Evolutionary conservation across 2,888 invertebrate genomes (phyloP), one percentile per base, ranked within the genome.

Genomic region (Heterodera filipjevi): DNA sequence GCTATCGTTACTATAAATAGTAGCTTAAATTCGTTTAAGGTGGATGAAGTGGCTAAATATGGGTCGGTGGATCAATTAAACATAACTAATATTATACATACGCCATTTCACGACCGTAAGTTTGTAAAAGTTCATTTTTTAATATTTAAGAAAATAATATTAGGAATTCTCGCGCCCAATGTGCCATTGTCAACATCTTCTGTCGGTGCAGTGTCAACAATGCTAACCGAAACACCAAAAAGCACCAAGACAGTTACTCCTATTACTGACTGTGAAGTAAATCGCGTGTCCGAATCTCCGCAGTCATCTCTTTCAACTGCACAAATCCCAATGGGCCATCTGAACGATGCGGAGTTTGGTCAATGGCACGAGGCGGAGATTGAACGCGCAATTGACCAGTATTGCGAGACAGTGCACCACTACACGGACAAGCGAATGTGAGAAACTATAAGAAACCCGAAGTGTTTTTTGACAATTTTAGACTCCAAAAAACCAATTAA

Each of bases 401-500:
- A 27, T 22, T n/a, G 59, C 59, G 59, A 59, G 8, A 12, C 59
- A 1, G 59, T 59, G n/a, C 5, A 59, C 27, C 59, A 59, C 6
- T 59, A 59, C 59, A 59, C 59, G 59, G 59, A 59, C 59, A 27
- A n/a, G n/a, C n/a, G n/a, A n/a, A n/a, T n/a, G n/a, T n/a, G n/a
- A n/a, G n/a, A n/a, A n/a, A n/a, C n/a, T n/a, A n/a, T n/a, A n/a
- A n/a, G n/a, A n/a, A n/a, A n/a, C n/a, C n/a, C n/a, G n/a, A n/a
- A n/a, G n/a, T n/a, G n/a, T n/a, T n/a, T n/a, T n/a, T n/a, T n/a
- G n/a, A n/a, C n/a, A n/a, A n/a, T n/a, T n/a, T n/a, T n/a, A n/a
- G n/a, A n/a, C n/a, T n/a, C n/a, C n/a, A n/a, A n/a, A n/a, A n/a
- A n/a, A n/a, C n/a, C n/a, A n/a, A n/a, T n/a, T n/a, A n/a, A n/a